Base-by-base conservation (phyloP, 2,888 invertebrate species). In the Caenorhabditis sp. region DNA sequence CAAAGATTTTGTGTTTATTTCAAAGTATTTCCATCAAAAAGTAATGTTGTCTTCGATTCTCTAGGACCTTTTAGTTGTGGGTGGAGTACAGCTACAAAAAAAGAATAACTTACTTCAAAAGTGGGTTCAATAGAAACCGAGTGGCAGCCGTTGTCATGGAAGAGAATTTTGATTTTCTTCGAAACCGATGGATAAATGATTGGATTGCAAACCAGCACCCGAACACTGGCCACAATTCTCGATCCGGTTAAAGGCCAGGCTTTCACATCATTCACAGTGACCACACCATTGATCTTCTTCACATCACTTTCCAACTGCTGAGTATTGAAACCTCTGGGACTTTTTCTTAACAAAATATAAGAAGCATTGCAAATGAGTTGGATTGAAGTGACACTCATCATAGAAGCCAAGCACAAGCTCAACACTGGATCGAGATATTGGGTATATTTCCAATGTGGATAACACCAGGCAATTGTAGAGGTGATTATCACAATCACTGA, bases 331-430 rank as follows among this genome's bases (percentile, higher is more conserved):
- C 97, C 96, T 20, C 95, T 95, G 60, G 99, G 99, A 70, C 97
- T 96, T n/a, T 97, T 96, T 90, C 99, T 97, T 59, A 99, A 91
- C 71, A 97, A 90, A 87, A 97, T 97, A 77, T 95, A 91, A 3
- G 96, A 95, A 0, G 97, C 96, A 89, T 97, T 96, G 84, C 94
- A 92, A 60, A 97, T 90, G 89, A 81, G 63, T n/a, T 67, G 54
- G 10, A 68, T 53, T 0, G 82, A 79, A 8, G 78, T 85, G 60
- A 78, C 59, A 8, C 64, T 68, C 63, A 79, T 82, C 20, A 82
- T 59, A 0, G 52, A 25, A 5, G 71, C 81, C 17, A 85, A 71
- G 58, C 36, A 73, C 58, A 70, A 52, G 23, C 73, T 78, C 3
- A 59, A 59, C 26, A 93, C 93, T 0, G 99, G 99, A 90, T 99